Evolutionary conservation across 2,888 invertebrate genomes (phyloP).

Genomic region (Epiblema foenella): DNA sequence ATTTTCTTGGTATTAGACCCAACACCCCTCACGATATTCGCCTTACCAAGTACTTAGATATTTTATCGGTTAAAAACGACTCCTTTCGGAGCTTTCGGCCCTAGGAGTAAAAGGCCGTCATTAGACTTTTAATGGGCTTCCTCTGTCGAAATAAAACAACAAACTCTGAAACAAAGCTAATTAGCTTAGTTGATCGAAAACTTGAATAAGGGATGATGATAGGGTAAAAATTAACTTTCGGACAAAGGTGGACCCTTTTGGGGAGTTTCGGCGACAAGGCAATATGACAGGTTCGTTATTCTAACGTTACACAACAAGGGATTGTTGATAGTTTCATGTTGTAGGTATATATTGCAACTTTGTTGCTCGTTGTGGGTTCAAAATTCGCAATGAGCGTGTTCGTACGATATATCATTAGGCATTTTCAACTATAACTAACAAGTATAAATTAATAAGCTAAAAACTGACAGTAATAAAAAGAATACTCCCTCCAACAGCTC

Average conservation of each 20-base stretch:
- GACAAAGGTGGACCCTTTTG: slow-evolving; percentile 37
- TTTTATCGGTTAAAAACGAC: background rate
- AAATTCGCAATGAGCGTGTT: too few relatives aligned
- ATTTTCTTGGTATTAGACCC: too few relatives aligned
- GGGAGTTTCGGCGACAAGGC: slow-evolving; percentile 17
- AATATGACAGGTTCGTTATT: slow-evolving; percentile 25
- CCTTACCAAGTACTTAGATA: too few relatives aligned
- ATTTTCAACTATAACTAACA: too few relatives aligned
- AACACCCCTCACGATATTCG: too few relatives aligned
- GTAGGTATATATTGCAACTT: too few relatives aligned
- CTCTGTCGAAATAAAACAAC: slow-evolving; percentile 36
- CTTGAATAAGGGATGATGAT: slow-evolving; percentile 41
- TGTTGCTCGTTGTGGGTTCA: too few relatives aligned
- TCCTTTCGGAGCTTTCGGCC: background rate
- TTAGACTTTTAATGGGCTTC: slow-evolving; percentile 33
- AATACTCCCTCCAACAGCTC: too few relatives aligned
- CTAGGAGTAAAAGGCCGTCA: background rate
- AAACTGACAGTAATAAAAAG: too few relatives aligned
- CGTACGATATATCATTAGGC: too few relatives aligned
- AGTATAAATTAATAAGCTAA: too few relatives aligned
- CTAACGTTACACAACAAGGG: background rate
- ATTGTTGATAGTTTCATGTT: too few relatives aligned
- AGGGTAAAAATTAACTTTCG: slow-evolving; percentile 41
- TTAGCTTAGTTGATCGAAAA: slow-evolving; percentile 42
- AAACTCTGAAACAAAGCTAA: slow-evolving; percentile 39